Evolutionary conservation across 2,113 vertebrate species (phyloP), one percentile per base, ranked within the genome.

Genomic region (Taurulus bubalis): DNA sequence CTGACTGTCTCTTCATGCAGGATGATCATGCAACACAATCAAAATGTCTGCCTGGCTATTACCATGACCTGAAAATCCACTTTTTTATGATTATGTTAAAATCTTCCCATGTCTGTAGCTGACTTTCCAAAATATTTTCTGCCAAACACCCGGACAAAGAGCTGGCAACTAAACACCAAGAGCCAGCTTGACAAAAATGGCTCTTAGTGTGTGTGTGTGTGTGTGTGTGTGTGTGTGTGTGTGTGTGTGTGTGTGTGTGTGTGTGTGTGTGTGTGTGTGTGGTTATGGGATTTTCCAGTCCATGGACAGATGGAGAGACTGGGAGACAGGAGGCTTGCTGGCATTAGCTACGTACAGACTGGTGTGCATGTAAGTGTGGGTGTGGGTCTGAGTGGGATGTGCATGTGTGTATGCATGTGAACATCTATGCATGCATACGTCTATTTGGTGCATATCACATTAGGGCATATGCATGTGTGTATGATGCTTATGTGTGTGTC

Each of bases 271-370:
- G 59, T 51, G n/a, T 79, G 62, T 68, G 40, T 84, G 55, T 82
- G 77, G 90, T 91, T 92, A 84, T 76, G 92, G 93, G 90, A 93
- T 90, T 93, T 91, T 93, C 93, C 92, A 94, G 89, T 93, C 91
- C 85, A 87, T 90, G 94, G 93, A 95, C 95, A 95, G 95, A 95
- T 95, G 95, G 95, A 95, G 93, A 91, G 95, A 94, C 95, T 93
- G 91, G 91, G 91, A 95, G 90, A 94, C 94, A 92, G 93, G 92
- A 94, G 92, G 93, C 89, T 90, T 93, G 92, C 94, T 95, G 93
- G 95, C 94, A 93, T 93, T 88, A 91, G 85, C 82, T 91, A 51
- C 68, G 59, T 88, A 67, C 93, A 94, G 86, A 89, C 94, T 95
- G 93, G 90, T 91, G 91, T 92, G 93, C 77, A 85, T 82, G 81